phyloP scores from a whole-genome alignment of 92 coral and sea anemone species.

The Palythoa heliodiscus region DNA sequence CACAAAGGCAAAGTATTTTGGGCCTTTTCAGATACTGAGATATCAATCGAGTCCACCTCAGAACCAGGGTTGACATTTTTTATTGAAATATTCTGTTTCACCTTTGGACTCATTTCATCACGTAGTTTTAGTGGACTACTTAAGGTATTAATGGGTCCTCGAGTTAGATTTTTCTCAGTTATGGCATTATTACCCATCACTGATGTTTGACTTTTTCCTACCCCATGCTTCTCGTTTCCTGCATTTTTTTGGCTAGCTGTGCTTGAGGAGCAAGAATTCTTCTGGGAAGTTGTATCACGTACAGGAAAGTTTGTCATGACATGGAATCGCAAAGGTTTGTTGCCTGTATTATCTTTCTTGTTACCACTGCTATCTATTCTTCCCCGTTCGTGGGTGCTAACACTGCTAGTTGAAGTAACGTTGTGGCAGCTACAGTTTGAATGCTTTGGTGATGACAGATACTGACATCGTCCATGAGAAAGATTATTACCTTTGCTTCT shows the following conservation, averaged over 20 bases:
- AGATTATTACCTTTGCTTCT: not conserved
- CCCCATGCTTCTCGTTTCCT: slow-evolving; percentile 10
- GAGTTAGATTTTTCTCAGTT: not conserved
- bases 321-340: slow-evolving; percentile 37
- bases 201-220: not conserved
- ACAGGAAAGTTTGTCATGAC: slow-evolving; percentile 13
- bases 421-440: not conserved
- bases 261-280: not conserved
- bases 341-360: slow-evolving; percentile 4
- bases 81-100: not conserved
- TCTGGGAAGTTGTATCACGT: slow-evolving; percentile 23
- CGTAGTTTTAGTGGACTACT: not conserved
- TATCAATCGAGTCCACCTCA: not conserved
- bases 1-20: not conserved
- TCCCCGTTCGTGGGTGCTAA: not conserved
- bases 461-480: not conserved
- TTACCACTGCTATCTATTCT: not conserved
- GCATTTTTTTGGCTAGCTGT: not conserved
- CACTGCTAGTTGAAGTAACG: not conserved
- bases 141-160: not conserved
- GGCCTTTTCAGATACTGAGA: not conserved
- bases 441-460: not conserved
- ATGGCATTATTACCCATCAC: not conserved
- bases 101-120: not conserved
- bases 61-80: not conserved